These are phyloP conservation scores for Eleutherodactylus coqui DNA, from an alignment of 2,797 vertebrate species.

Conservation along the genomic window DNA sequence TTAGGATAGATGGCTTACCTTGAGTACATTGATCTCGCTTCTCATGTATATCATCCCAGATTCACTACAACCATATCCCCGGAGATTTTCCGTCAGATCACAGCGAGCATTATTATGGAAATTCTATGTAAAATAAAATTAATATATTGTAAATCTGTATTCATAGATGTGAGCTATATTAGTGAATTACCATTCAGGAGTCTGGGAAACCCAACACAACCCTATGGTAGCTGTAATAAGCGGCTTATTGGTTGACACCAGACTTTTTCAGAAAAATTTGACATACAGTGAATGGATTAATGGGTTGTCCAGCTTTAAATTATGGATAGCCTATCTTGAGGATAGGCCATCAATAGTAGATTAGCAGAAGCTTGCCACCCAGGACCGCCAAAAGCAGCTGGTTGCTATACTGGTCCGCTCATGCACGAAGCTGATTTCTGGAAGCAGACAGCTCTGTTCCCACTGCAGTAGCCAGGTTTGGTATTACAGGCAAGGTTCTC, in stretches of 20 bases:
- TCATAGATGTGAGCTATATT: not conserved
- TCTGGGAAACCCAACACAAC: not conserved
- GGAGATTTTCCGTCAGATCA: conserved; percentile 77
- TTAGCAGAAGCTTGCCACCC: too few species aligned
- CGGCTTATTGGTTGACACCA: not conserved
- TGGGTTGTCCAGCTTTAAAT: too few species aligned
- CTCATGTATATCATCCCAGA: conserved; percentile 64
- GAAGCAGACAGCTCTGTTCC: too few species aligned
- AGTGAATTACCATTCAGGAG: not conserved
- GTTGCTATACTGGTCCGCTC: too few species aligned
- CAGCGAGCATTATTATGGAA: conserved; percentile 79
- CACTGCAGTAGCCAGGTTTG: too few species aligned
- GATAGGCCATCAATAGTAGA: too few species aligned
- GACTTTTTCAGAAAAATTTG: not conserved
- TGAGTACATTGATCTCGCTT: conserved; percentile 61
- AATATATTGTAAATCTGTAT: not conserved
- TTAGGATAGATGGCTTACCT: conserved; percentile 69
- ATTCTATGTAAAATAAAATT: conserved; percentile 70
- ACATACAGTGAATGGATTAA: not conserved
- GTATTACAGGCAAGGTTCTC: too few species aligned
- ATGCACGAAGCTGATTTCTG: too few species aligned
- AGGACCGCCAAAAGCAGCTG: too few species aligned
- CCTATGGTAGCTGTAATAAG: not conserved
- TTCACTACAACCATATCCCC: conserved; percentile 69
- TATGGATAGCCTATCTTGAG: too few species aligned